phyloP scores from a whole-genome alignment of 1,140 invertebrate species.

The Homarus americanus region DNA sequence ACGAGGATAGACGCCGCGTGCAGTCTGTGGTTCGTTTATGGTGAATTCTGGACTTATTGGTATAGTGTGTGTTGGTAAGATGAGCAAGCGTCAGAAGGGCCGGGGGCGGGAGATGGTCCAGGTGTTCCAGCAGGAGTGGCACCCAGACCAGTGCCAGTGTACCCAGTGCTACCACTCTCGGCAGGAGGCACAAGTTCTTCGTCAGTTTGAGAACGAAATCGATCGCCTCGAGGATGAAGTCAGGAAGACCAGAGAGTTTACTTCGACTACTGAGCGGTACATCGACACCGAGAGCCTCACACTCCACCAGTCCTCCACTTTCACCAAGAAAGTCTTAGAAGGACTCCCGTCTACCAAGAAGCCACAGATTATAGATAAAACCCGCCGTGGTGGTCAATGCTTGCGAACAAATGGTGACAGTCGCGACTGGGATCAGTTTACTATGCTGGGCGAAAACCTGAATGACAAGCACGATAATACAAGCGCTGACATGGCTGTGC shows the following conservation, averaged over 20 bases:
- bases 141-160: slow-evolving; percentile 32
- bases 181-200: slow-evolving; percentile 16
- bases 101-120: background rate
- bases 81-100: background rate
- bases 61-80: background rate
- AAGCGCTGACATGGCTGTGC: background rate
- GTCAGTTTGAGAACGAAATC: slow-evolving; percentile 50
- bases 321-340: background rate
- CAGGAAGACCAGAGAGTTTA: slow-evolving; percentile 1
- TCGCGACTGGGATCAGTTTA: too few species aligned
- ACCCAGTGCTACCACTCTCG: background rate
- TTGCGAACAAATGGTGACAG: background rate
- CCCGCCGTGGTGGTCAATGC: background rate
- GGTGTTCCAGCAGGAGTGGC: slow-evolving; percentile 33
- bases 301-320: background rate
- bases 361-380: background rate
- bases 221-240: slow-evolving; percentile 34
- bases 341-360: background rate
- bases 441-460: too few species aligned
- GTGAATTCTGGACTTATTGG: background rate
- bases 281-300: slow-evolving; percentile 19
- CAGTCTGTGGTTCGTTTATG: background rate
- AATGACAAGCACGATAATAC: background rate
- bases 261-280: slow-evolving; percentile 18
- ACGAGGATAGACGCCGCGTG: background rate